Conservation (phyloP, 2,113 vertebrate genomes). For the Acanthisitta chloris region DNA sequence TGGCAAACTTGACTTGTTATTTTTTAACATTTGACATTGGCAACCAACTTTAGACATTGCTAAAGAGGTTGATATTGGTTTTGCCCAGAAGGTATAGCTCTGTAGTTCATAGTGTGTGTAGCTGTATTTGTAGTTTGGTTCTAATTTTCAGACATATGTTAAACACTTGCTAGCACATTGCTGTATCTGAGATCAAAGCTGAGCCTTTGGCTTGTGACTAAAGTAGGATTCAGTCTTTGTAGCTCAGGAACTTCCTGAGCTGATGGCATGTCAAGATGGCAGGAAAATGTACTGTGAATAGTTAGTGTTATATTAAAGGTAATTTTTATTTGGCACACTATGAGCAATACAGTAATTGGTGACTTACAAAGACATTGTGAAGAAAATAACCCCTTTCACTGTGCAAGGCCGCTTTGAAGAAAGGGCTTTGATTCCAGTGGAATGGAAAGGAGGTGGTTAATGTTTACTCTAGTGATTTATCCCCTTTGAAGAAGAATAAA, state of each 20-base stretch:
- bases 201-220: neutral
- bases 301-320: neutral
- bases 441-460: neutral
- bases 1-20: neutral
- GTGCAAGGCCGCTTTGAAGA: neutral
- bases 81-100: neutral
- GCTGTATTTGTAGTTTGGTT: neutral
- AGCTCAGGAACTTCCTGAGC: neutral
- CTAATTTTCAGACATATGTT: neutral
- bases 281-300: neutral
- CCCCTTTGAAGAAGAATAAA: neutral
- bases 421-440: neutral
- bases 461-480: neutral
- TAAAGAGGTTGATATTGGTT: neutral
- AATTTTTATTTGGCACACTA: neutral
- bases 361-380: neutral
- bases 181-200: neutral
- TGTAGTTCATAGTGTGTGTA: neutral
- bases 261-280: neutral
- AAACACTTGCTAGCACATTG: neutral
- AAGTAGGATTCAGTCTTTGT: neutral
- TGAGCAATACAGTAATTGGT: neutral
- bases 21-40: neutral
- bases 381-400: neutral
- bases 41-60: neutral